phyloP scores from a whole-genome alignment of 2,797 vertebrate species.

The Sternotherus odoratus region DNA sequence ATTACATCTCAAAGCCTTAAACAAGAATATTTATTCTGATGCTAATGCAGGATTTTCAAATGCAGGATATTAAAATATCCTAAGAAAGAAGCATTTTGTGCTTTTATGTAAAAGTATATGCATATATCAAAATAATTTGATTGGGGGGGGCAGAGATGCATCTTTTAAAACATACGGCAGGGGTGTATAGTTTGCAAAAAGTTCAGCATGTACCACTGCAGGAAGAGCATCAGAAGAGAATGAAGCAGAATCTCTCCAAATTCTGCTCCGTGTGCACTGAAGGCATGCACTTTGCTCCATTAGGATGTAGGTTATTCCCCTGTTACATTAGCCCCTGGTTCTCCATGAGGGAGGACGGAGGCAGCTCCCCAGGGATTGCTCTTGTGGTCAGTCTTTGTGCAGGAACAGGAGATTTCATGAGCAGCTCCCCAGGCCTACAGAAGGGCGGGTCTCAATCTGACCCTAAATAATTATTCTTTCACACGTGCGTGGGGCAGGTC shows the following conservation, averaged over 20 bases:
- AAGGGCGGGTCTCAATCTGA: neutral
- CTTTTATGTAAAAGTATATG: neutral
- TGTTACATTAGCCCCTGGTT: fast-evolving
- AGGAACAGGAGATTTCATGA: neutral
- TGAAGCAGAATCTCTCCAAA: neutral
- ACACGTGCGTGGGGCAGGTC: too few species aligned
- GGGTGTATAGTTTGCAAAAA: neutral
- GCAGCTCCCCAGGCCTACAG: neutral
- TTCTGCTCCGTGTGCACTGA: fast-evolving
- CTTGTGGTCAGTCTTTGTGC: neutral
- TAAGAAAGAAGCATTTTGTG: neutral
- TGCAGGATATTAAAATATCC: neutral
- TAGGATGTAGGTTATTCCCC: neutral
- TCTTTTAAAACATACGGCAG: neutral
- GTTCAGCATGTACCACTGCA: neutral
- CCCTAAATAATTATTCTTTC: too few species aligned
- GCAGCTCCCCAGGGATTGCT: neutral
- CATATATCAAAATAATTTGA: slow-evolving; percentile 19
- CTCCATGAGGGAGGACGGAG: neutral
- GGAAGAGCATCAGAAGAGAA: neutral
- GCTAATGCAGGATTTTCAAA: slow-evolving; percentile 33
- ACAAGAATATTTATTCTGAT: neutral
- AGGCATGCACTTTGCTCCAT: neutral
- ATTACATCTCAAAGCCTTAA: neutral
- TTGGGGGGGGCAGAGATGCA: neutral